These are phyloP conservation scores for Lytechinus variegatus DNA, from an alignment of 35 echinoderm and acorn worm species.

Conservation along the genomic window DNA sequence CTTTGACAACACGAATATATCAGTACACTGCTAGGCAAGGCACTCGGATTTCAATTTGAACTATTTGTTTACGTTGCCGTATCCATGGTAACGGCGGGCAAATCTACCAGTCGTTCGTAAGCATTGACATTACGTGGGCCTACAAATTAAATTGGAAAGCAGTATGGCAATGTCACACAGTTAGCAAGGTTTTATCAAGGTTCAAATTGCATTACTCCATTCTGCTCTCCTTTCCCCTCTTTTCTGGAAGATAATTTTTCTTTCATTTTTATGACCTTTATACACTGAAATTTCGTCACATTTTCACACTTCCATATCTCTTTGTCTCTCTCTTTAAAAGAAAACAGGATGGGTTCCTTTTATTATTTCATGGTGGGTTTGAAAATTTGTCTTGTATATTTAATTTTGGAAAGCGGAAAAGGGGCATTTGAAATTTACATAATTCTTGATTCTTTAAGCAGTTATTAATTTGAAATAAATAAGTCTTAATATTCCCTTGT, in stretches of 20 bases:
- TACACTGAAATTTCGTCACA: too few species aligned
- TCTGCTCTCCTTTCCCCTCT: not conserved
- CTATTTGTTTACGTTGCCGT: not conserved
- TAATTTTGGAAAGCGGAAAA: too few species aligned
- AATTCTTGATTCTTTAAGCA: too few species aligned
- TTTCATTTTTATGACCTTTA: not conserved
- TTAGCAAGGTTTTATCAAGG: not conserved
- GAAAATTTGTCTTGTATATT: too few species aligned
- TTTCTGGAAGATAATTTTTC: not conserved
- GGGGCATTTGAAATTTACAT: too few species aligned
- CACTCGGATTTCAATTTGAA: not conserved
- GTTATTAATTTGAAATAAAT: too few species aligned
- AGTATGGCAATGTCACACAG: not conserved
- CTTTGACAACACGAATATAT: not conserved
- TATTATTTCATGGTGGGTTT: too few species aligned
- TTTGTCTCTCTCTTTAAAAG: too few species aligned
- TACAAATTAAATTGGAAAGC: slow-evolving; percentile 4
- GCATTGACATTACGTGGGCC: not conserved
- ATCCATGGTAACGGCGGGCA: not conserved
- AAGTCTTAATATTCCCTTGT: too few species aligned
- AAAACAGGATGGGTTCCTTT: too few species aligned
- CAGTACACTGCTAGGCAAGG: not conserved
- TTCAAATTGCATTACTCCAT: slow-evolving; percentile 3
- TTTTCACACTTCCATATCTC: too few species aligned
- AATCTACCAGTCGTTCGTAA: not conserved